Evolutionary conservation across 2,888 invertebrate genomes (phyloP).

Genomic region (Drosophila ezoana): DNA sequence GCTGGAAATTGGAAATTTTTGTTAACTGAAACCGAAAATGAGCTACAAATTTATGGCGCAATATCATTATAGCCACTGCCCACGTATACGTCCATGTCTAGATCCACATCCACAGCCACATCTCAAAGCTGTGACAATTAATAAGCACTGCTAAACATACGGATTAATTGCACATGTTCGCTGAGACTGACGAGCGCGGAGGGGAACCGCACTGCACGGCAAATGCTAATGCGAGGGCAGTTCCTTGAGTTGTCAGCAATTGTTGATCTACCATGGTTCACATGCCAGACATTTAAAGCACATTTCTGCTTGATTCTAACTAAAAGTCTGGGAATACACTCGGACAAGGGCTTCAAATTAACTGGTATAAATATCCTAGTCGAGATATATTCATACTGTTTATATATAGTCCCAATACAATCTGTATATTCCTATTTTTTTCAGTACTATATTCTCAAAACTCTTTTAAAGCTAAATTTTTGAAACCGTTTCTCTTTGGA

Average conservation of each 20-base stretch:
- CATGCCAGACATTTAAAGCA: neutral
- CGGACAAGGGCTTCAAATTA: too few relatives aligned
- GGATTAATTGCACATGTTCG: conserved; percentile 82
- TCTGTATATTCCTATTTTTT: too few relatives aligned
- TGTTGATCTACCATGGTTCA: neutral
- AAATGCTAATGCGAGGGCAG: conserved; percentile 43
- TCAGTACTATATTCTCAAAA: too few relatives aligned
- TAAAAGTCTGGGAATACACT: too few relatives aligned
- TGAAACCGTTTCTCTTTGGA: too few relatives aligned
- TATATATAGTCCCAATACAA: too few relatives aligned
- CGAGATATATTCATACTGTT: too few relatives aligned
- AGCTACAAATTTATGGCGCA: conserved; percentile 70
- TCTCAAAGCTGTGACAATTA: conserved; percentile 72
- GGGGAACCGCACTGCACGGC: conserved; percentile 19
- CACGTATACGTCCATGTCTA: conserved; percentile 37
- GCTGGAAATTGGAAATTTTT: conserved; percentile 15
- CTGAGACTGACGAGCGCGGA: conserved; percentile 10
- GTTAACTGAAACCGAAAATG: conserved; percentile 37
- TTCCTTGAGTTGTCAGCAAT: conserved; percentile 26
- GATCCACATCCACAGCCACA: neutral
- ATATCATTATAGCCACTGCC: conserved; percentile 51
- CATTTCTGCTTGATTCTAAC: conserved; percentile 19
- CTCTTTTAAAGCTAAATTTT: too few relatives aligned
- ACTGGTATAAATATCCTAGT: too few relatives aligned
- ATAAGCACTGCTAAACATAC: conserved; percentile 73